Evolutionary conservation across 2,113 vertebrate species (phyloP).

Genomic region (Odocoileus virginianus): DNA sequence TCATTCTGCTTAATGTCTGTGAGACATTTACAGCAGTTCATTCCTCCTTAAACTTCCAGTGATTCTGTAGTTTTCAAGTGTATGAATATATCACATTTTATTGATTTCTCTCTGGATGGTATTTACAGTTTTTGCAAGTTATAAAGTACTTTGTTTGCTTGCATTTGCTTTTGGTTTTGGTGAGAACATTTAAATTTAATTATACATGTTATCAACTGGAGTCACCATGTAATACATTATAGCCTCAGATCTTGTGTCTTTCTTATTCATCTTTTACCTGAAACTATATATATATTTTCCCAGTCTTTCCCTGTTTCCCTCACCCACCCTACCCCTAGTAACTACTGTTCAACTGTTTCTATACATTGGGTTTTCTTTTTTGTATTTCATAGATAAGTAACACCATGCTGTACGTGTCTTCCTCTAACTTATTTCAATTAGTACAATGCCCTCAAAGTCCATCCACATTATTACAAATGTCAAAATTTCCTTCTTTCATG

Average conservation of each 20-base stretch:
- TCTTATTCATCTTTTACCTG: neutral
- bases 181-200: neutral
- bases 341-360: neutral
- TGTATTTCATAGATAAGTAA: neutral
- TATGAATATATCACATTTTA: neutral
- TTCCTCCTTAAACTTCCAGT: neutral
- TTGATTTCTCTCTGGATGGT: neutral
- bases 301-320: neutral
- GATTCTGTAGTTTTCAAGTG: neutral
- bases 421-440: neutral
- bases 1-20: neutral
- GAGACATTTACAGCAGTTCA: neutral
- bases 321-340: neutral
- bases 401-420: neutral
- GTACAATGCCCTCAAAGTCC: neutral
- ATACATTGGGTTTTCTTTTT: neutral
- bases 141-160: neutral
- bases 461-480: neutral
- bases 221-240: neutral
- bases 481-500: neutral
- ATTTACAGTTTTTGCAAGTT: neutral
- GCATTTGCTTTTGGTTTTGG: neutral
- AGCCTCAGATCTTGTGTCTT: neutral
- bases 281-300: neutral
- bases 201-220: neutral